Conservation (phyloP, 1,140 invertebrate genomes). For the Drosophila bocki region DNA sequence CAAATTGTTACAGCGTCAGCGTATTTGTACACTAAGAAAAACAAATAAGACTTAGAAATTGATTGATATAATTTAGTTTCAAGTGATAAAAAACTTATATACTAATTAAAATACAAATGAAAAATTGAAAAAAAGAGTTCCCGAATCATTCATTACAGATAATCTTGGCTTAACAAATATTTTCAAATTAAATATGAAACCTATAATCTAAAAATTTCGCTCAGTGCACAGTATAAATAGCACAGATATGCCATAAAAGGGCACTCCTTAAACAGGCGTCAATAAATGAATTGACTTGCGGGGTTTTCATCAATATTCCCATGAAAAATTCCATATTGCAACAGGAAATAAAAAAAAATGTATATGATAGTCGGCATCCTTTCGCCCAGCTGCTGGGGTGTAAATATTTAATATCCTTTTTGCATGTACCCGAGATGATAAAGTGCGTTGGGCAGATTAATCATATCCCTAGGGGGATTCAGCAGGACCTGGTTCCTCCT, state of each 20-base stretch:
- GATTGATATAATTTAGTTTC: too few relatives aligned
- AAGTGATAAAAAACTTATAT: too few relatives aligned
- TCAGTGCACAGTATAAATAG: constrained; percentile 7
- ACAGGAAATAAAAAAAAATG: constrained; percentile 52
- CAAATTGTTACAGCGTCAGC: constrained; percentile 35
- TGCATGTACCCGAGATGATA: constrained; percentile 60
- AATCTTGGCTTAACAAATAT: too few relatives aligned
- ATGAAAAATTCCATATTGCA: constrained; percentile 74
- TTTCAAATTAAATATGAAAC: too few relatives aligned
- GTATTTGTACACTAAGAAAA: background rate
- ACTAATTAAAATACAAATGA: too few relatives aligned
- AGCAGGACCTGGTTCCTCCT: constrained; percentile 22
- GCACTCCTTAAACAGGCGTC: constrained; percentile 34
- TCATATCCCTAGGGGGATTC: constrained; percentile 47
- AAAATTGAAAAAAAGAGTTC: too few relatives aligned
- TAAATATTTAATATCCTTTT: constrained; percentile 78
- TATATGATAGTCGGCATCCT: constrained; percentile 12
- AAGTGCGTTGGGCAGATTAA: constrained; percentile 79
- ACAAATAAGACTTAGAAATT: background rate
- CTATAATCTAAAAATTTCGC: too few relatives aligned
- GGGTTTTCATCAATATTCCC: constrained; percentile 61
- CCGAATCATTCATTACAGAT: background rate
- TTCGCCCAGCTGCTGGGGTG: constrained; percentile 48
- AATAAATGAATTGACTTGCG: constrained; percentile 54
- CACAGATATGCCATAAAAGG: constrained; percentile 4